A percentile compares a stretch with the other conserved stretches of the same genome.
Evolutionary conservation across 2,888 invertebrate genomes (phyloP).

Genomic region (Pseudococcus viburni): DNA sequence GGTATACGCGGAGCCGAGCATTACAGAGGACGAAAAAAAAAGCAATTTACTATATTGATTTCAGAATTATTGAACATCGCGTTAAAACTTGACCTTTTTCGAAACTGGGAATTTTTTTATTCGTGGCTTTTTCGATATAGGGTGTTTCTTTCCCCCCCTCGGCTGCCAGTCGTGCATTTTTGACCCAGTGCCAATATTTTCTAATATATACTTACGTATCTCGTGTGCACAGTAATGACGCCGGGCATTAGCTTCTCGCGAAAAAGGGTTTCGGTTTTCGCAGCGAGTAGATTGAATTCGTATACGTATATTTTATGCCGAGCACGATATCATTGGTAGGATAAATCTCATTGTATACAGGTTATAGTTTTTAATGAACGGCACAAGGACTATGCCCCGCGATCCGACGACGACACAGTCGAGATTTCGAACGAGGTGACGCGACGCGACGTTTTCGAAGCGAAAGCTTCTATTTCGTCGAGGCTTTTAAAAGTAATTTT

Average conservation of each 20-base stretch:
- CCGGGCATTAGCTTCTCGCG: slow-evolving; percentile 32
- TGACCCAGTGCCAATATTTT: slow-evolving; percentile 52
- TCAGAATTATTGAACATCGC: slow-evolving; percentile 56
- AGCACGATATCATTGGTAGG: background rate
- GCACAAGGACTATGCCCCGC: background rate
- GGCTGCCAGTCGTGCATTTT: background rate
- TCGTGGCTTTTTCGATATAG: slow-evolving; percentile 3
- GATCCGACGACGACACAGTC: background rate
- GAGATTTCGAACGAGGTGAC: background rate
- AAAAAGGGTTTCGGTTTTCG: slow-evolving; percentile 12
- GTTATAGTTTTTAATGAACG: slow-evolving; percentile 31
- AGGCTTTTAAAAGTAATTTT: slow-evolving; percentile 52
- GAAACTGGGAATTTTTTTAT: slow-evolving; percentile 32
- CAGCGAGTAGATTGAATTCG: background rate
- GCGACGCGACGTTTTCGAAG: background rate
- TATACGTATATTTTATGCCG: background rate
- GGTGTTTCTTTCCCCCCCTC: background rate
- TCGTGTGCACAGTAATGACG: slow-evolving; percentile 24
- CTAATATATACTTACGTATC: slow-evolving; percentile 18
- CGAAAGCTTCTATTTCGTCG: background rate
- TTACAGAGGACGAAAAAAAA: background rate
- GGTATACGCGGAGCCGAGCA: background rate
- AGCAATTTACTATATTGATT: slow-evolving; percentile 52
- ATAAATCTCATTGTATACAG: slow-evolving; percentile 19
- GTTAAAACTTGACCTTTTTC: slow-evolving; percentile 57